Evolutionary conservation across 2,113 vertebrate species (phyloP).

Genomic region (Siniperca chuatsi): DNA sequence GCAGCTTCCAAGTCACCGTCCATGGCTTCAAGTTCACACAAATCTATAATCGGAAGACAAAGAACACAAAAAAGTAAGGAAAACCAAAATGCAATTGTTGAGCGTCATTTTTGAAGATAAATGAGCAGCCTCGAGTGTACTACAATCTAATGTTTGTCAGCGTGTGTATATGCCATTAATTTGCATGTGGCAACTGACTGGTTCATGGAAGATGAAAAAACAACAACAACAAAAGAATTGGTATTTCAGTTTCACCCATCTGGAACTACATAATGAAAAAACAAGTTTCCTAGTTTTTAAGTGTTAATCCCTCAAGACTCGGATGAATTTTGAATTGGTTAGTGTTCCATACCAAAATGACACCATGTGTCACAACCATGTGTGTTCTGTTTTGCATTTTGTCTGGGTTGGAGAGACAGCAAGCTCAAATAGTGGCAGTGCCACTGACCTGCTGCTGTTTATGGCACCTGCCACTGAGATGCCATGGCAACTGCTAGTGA

Average conservation of each 20-base stretch:
- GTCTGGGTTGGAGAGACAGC: too few species aligned
- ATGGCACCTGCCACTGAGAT: too few species aligned
- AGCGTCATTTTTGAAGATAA: not conserved
- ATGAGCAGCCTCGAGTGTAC: not conserved
- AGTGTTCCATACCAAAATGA: too few species aligned
- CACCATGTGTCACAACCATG: not conserved
- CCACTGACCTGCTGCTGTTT: too few species aligned
- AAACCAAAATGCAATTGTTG: not conserved
- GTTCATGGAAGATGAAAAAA: not conserved
- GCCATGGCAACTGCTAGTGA: too few species aligned
- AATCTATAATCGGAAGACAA: slow-evolving; percentile 31
- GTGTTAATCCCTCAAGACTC: not conserved
- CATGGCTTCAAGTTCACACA: slow-evolving; percentile 83
- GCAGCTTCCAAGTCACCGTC: slow-evolving; percentile 84
- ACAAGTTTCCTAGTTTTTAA: not conserved
- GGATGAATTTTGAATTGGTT: not conserved
- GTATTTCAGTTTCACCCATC: too few species aligned
- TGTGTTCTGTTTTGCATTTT: not conserved
- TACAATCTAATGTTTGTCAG: not conserved
- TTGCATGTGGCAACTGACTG: too few species aligned
- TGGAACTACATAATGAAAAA: not conserved
- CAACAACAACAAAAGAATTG: too few species aligned
- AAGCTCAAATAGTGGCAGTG: too few species aligned
- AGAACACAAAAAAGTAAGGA: not conserved
- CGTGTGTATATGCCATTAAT: too few species aligned